Evolutionary conservation across 2,888 invertebrate genomes (phyloP).

Genomic region (Holacanthella duospinosa): DNA sequence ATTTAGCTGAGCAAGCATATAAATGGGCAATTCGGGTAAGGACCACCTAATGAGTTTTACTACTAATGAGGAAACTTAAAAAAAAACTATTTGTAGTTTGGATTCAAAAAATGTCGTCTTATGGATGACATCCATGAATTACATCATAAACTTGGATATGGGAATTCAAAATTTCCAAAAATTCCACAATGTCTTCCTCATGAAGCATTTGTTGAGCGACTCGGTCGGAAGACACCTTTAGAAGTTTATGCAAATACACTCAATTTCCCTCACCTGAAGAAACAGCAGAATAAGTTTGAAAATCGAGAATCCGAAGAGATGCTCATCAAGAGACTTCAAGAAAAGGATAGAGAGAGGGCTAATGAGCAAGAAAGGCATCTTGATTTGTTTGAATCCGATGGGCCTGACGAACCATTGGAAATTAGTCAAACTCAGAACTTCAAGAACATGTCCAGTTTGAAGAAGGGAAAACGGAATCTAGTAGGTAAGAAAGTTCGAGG

Average conservation of each 20-base stretch:
- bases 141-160: constrained; percentile 25
- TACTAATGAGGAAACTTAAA: background rate
- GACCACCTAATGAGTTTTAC: no score
- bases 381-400: no score
- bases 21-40: constrained; percentile 32
- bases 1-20: constrained; percentile 30
- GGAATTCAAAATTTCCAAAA: constrained; percentile 27
- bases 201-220: constrained; percentile 23
- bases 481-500: no score
- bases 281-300: background rate
- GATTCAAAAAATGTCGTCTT: constrained; percentile 23
- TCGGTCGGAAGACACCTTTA: constrained; percentile 20
- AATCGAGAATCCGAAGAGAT: background rate
- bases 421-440: no score
- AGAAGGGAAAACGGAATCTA: no score
- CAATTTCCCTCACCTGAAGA: background rate
- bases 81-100: constrained; percentile 19
- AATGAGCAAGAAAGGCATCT: no score
- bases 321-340: background rate
- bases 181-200: constrained; percentile 33
- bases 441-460: no score
- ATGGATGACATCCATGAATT: constrained; percentile 27
- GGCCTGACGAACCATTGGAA: no score
- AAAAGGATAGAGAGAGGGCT: no score
- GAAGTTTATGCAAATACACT: constrained; percentile 27